Conservation (phyloP, 2,113 vertebrate species). For the Tretioscincus oriximinensis region DNA sequence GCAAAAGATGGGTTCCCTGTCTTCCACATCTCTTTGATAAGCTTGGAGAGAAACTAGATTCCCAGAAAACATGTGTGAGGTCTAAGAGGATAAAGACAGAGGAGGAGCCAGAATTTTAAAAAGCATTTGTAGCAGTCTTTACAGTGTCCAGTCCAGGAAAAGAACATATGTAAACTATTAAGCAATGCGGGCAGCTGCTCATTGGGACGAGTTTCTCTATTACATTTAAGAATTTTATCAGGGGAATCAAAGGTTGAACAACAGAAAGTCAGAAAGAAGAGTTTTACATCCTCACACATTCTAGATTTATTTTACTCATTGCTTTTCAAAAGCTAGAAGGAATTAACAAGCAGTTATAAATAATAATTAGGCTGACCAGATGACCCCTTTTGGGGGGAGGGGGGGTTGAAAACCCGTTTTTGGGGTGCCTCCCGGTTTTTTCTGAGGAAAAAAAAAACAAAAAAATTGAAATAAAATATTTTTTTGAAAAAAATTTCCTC, state of each 20-base stretch:
- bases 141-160: neutral
- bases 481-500: too few relatives aligned
- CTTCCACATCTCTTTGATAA: slow-evolving; percentile 21
- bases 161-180: slow-evolving; percentile 27
- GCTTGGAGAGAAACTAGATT: neutral
- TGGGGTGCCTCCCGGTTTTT: too few relatives aligned
- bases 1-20: neutral
- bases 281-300: neutral
- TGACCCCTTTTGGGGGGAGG: too few relatives aligned
- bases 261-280: neutral
- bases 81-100: slow-evolving; percentile 29
- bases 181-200: slow-evolving; percentile 5
- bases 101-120: slow-evolving; percentile 18
- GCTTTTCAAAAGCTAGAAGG: neutral
- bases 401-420: too few relatives aligned
- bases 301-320: neutral
- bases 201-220: neutral
- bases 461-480: too few relatives aligned
- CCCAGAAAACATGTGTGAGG: slow-evolving; percentile 28
- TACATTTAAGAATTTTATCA: neutral
- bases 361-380: too few relatives aligned
- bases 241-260: neutral
- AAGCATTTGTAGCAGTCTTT: slow-evolving; percentile 2
- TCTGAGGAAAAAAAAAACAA: too few relatives aligned
- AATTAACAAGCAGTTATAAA: neutral